phyloP scores from a whole-genome alignment of 2,113 vertebrate genomes.

The Cygnus buccinator region DNA sequence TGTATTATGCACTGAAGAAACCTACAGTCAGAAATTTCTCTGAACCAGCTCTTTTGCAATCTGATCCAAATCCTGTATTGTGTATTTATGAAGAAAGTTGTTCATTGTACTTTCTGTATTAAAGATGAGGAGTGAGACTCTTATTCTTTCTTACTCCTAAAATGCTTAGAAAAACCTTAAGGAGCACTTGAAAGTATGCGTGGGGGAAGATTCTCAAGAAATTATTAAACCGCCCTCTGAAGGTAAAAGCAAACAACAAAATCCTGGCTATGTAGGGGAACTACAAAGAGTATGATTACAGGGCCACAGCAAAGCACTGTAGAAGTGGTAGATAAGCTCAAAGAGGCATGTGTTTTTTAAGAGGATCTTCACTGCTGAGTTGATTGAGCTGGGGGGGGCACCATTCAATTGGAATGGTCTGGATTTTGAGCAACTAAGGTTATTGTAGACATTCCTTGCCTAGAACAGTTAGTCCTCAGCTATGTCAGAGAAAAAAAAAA shows the following conservation, averaged over 20 bases:
- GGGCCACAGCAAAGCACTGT: neutral
- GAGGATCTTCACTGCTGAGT: neutral
- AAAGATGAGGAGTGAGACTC: neutral
- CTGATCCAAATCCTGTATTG: fast-evolving
- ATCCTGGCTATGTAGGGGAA: neutral
- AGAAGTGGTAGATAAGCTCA: neutral
- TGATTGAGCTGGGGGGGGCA: neutral
- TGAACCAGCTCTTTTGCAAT: neutral
- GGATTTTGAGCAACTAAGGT: neutral
- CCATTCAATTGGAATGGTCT: neutral
- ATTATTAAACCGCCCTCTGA: neutral
- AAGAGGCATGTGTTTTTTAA: neutral
- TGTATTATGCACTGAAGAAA: neutral
- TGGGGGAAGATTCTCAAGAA: neutral
- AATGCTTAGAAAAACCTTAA: neutral
- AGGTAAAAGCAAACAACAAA: neutral
- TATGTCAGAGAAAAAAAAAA: neutral
- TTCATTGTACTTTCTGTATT: neutral
- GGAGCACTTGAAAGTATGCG: neutral
- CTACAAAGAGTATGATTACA: neutral
- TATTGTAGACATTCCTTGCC: neutral
- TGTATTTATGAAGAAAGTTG: neutral
- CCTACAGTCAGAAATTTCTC: neutral
- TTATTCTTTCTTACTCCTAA: neutral
- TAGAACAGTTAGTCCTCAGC: neutral